Evolutionary conservation across 2,113 vertebrate genomes (phyloP).

Genomic region (Dendrocopos noguchii): DNA sequence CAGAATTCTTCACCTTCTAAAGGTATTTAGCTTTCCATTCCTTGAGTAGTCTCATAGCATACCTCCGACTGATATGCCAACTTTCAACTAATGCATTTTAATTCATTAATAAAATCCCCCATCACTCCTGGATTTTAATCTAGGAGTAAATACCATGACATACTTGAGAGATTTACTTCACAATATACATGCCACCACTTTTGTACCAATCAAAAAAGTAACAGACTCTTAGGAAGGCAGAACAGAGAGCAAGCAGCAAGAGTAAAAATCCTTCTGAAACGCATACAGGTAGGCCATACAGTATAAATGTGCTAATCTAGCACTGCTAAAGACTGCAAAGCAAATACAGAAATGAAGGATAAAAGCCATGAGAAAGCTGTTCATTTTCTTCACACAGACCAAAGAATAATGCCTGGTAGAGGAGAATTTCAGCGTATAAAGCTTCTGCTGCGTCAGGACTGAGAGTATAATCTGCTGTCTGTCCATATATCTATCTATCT

Average conservation of each 20-base stretch:
- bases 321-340: background rate
- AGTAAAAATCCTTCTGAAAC: background rate
- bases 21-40: conserved; percentile 29
- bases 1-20: conserved; percentile 33
- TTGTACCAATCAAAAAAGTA: background rate
- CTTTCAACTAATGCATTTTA: conserved; percentile 19
- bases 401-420: background rate
- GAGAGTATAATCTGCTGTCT: background rate
- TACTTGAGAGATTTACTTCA: background rate
- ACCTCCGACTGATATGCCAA: conserved; percentile 12
- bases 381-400: background rate
- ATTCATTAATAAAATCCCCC: background rate
- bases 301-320: background rate
- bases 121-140: background rate
- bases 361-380: background rate
- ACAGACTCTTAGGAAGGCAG: background rate
- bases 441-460: background rate
- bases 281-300: background rate
- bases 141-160: background rate
- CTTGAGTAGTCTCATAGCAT: background rate
- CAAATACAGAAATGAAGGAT: background rate
- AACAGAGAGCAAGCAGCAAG: background rate
- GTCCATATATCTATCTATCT: no score
- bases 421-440: background rate
- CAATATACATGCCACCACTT: background rate